A percentile compares a stretch with the other conserved stretches of the same genome.
Evolutionary conservation across 2,888 invertebrate genomes (phyloP).

Genomic region (Mythimna impura): DNA sequence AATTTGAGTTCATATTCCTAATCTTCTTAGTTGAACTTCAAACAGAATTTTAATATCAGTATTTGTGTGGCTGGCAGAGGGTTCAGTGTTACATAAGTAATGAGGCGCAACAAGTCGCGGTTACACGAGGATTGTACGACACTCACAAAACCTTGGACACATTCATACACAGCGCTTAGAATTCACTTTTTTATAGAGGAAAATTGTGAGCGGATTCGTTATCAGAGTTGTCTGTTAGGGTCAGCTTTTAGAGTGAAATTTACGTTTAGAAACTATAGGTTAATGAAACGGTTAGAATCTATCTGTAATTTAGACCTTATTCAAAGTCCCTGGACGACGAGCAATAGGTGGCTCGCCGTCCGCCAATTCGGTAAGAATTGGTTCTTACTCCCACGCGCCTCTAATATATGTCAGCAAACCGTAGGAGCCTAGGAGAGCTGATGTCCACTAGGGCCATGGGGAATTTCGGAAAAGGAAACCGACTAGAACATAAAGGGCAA

Average conservation of each 20-base stretch:
- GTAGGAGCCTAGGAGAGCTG: no score
- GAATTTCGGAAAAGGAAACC: no score
- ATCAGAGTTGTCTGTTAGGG: not conserved
- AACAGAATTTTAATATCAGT: constrained; percentile 34
- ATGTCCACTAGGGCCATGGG: no score
- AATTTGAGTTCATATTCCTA: not conserved
- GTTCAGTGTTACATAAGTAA: constrained; percentile 42
- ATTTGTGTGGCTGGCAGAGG: constrained; percentile 13
- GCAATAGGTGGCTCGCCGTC: no score
- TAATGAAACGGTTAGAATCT: no score
- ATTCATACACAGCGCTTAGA: constrained; percentile 8
- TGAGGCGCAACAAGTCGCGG: constrained; percentile 56
- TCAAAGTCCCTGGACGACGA: no score
- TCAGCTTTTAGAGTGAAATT: not conserved
- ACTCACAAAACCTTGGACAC: constrained; percentile 14
- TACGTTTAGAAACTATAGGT: not conserved
- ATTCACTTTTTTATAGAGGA: constrained; percentile 33
- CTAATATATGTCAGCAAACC: no score
- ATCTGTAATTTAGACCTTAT: no score
- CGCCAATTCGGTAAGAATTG: no score
- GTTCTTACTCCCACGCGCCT: no score
- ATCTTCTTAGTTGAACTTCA: not conserved
- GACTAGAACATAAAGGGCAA: no score
- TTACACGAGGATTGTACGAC: constrained; percentile 23
- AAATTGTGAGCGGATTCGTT: not conserved